Evolutionary conservation across 64 coral and sea anemone species (phyloP).

Genomic region (Porites australiensis): DNA sequence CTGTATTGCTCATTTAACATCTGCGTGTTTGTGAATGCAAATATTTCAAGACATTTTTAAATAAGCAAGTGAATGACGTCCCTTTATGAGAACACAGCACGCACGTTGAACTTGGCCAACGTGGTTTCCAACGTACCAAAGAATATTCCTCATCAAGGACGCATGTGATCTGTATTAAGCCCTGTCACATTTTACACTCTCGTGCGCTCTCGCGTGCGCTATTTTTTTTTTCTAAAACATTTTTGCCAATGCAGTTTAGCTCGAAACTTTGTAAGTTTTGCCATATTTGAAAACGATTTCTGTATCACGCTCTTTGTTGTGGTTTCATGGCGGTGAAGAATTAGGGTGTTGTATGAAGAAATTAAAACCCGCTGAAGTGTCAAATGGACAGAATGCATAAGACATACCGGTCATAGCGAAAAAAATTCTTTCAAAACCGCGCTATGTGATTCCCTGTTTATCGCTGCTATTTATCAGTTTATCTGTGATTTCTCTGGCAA

Average conservation of each 20-base stretch:
- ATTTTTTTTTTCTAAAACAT: neutral
- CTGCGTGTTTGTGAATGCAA: neutral
- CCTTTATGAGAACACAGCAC: neutral
- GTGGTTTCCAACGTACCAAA: neutral
- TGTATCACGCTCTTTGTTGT: neutral
- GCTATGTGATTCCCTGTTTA: neutral
- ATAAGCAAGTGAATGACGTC: neutral
- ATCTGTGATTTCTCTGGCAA: neutral
- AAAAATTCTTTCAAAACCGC: constrained; percentile 18
- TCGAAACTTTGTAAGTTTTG: neutral
- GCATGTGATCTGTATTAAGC: neutral
- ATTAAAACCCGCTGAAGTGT: constrained; percentile 52
- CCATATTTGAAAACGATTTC: neutral
- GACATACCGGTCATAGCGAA: constrained; percentile 10
- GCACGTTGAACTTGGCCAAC: neutral
- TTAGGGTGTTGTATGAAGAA: constrained; percentile 27
- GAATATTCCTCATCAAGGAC: too few species aligned
- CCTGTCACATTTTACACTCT: neutral
- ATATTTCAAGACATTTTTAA: neutral
- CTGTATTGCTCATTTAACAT: neutral
- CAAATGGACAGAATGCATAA: constrained; percentile 20
- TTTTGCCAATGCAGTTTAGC: neutral
- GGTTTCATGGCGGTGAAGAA: constrained; percentile 16
- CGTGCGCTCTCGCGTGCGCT: neutral
- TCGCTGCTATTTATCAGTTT: neutral